These are phyloP conservation scores for Dendroctonus valens DNA, from an alignment of 1,140 invertebrate species.

Conservation along the genomic window DNA sequence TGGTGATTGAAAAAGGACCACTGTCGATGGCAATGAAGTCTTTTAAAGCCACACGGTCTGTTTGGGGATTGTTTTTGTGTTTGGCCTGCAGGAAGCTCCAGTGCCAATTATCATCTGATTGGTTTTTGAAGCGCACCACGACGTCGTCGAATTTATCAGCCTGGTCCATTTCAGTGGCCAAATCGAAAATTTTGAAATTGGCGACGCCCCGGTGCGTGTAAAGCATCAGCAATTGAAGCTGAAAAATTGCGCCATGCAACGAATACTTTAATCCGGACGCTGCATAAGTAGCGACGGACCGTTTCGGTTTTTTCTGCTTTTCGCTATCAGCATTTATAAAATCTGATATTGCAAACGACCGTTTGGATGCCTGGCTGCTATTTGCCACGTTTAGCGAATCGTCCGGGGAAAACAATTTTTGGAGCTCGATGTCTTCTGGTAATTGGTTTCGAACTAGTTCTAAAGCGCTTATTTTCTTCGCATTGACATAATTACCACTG, in stretches of 20 bases:
- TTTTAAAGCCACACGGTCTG: background rate
- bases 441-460: too few species aligned
- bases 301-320: too few species aligned
- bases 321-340: too few species aligned
- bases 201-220: slow-evolving; percentile 5
- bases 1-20: slow-evolving; percentile 1
- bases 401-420: too few species aligned
- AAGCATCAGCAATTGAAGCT: slow-evolving; percentile 27
- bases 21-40: background rate
- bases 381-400: too few species aligned
- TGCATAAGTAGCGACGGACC: too few species aligned
- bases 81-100: slow-evolving; percentile 21
- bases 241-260: slow-evolving; percentile 29
- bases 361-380: too few species aligned
- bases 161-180: slow-evolving; percentile 30
- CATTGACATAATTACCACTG: too few species aligned
- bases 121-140: slow-evolving; percentile 8
- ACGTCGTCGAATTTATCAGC: slow-evolving; percentile 34
- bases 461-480: too few species aligned
- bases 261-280: slow-evolving; percentile 12
- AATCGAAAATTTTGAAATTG: slow-evolving; percentile 2
- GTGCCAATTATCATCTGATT: background rate
- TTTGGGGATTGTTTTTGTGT: background rate
- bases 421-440: too few species aligned
- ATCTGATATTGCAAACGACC: too few species aligned